Percentiles rank a stretch among this genome's conserved stretches.
Evolutionary conservation across 2,113 vertebrate species (phyloP).

Genomic region (Phaethornis superciliosus): DNA sequence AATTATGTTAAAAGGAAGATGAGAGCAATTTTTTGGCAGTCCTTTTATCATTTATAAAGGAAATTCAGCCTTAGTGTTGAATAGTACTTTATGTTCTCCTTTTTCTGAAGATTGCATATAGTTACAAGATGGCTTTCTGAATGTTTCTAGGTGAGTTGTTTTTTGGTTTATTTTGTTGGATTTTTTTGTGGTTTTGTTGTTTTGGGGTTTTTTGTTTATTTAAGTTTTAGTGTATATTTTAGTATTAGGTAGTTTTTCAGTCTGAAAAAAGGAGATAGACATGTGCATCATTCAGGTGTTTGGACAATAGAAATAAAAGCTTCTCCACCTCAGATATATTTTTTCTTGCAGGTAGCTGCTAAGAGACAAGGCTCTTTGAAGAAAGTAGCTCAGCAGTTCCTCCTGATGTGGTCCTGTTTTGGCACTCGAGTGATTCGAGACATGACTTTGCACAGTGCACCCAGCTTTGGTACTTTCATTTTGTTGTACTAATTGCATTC

Average conservation of each 20-base stretch:
- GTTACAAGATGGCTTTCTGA: not conserved
- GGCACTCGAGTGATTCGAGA: constrained; percentile 98
- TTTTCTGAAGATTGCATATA: not conserved
- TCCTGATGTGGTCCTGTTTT: constrained; percentile 99
- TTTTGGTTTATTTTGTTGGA: no score
- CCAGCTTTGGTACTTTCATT: constrained; percentile 92
- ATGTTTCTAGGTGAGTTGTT: no score
- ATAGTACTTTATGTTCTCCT: not conserved
- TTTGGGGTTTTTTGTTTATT: not conserved
- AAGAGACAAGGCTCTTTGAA: constrained; percentile 94
- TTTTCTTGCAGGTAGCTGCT: constrained; percentile 89
- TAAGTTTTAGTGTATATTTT: not conserved
- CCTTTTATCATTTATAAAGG: not conserved
- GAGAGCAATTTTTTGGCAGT: not conserved
- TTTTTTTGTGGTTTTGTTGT: no score
- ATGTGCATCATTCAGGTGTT: not conserved
- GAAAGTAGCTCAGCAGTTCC: constrained; percentile 97
- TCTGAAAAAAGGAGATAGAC: not conserved
- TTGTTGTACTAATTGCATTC: not conserved
- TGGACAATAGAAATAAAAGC: not conserved
- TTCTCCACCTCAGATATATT: not conserved
- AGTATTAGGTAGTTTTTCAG: not conserved
- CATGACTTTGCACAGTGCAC: constrained; percentile 98
- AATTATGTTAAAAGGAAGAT: not conserved
- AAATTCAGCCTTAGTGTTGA: not conserved